Conservation (phyloP, 2,797 vertebrate species). For the Sebastes itinus region DNA sequence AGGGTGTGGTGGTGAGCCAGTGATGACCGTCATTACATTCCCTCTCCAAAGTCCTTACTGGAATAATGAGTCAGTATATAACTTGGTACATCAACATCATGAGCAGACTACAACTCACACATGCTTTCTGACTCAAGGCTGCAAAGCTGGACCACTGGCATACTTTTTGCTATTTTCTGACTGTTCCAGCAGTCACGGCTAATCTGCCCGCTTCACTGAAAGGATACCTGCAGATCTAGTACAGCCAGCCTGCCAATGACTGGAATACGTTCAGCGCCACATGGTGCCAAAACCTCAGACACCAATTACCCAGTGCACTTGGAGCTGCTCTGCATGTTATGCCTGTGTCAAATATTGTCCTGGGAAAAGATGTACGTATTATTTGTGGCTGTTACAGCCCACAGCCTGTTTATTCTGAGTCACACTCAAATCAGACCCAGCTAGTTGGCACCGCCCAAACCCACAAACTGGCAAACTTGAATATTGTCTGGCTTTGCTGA, state of each 20-base stretch:
- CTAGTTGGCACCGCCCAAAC: conserved; percentile 38
- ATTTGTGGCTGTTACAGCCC: conserved; percentile 44
- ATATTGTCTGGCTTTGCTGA: conserved; percentile 48
- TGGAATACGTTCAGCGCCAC: conserved; percentile 36
- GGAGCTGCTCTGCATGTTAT: conserved; percentile 46
- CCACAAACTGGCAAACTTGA: conserved; percentile 42
- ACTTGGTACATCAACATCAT: conserved; percentile 40
- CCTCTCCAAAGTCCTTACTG: conserved; percentile 44
- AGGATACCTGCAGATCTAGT: conserved; percentile 43
- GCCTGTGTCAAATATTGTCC: conserved; percentile 52
- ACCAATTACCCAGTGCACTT: conserved; percentile 43
- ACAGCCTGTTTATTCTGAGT: conserved; percentile 57
- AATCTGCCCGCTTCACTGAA: conserved; percentile 19
- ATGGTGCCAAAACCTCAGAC: conserved; percentile 63
- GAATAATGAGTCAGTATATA: conserved; percentile 71
- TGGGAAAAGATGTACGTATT: conserved; percentile 46
- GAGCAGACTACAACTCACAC: conserved; percentile 31
- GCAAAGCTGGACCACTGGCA: neutral
- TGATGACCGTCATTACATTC: conserved; percentile 23
- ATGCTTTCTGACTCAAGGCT: conserved; percentile 26
- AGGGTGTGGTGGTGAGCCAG: conserved; percentile 34
- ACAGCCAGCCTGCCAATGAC: conserved; percentile 10
- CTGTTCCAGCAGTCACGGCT: conserved; percentile 15
- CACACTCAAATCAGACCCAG: conserved; percentile 52
- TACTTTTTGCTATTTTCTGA: conserved; percentile 10